Evolutionary conservation across 2,888 invertebrate species (phyloP).

Genomic region (Tridacna gigas): DNA sequence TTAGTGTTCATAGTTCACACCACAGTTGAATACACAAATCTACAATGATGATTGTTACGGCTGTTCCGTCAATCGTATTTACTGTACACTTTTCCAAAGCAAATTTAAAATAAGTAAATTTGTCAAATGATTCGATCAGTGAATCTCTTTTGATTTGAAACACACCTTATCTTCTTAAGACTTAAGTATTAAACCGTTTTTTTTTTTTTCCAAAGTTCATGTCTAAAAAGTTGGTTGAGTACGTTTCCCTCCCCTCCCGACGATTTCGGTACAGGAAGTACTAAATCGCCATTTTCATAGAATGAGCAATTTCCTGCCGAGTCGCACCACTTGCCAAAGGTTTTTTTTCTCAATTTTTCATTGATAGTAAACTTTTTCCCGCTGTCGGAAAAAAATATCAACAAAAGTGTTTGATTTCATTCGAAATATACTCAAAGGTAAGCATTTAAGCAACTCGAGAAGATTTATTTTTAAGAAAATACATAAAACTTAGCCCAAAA

Average conservation of each 20-base stretch:
- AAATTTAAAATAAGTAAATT: no score
- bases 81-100: not conserved
- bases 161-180: no score
- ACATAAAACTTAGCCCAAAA: no score
- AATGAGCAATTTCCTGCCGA: conserved; percentile 45
- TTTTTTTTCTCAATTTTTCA: not conserved
- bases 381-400: not conserved
- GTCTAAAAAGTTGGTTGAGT: conserved; percentile 6
- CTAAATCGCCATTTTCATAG: conserved; percentile 66
- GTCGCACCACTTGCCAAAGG: conserved; percentile 23
- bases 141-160: no score
- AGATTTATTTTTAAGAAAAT: no score
- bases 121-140: no score
- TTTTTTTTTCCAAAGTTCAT: no score
- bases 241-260: conserved; percentile 53
- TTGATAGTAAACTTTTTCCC: not conserved
- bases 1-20: no score
- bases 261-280: conserved; percentile 67
- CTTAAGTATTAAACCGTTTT: no score
- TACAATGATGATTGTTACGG: conserved; percentile 11
- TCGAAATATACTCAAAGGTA: conserved; percentile 4
- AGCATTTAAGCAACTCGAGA: not conserved
- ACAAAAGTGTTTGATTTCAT: not conserved
- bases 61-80: conserved; percentile 29
- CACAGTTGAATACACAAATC: conserved; percentile 25